phyloP scores from a whole-genome alignment of 2,888 invertebrate species.

The Cataglyphis cursor region DNA sequence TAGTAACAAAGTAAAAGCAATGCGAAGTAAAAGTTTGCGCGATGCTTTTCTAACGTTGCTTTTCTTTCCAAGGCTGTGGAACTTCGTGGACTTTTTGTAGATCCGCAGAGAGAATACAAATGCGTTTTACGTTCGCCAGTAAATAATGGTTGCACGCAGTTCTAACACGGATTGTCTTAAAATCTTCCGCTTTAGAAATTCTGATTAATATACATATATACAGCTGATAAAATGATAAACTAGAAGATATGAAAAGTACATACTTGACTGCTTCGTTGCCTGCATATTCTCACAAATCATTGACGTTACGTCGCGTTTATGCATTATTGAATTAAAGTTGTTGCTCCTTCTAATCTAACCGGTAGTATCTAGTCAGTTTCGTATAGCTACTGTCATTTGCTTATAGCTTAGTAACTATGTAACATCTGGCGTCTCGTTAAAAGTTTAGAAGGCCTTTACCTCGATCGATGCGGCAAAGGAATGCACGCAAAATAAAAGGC shows the following conservation, averaged over 20 bases:
- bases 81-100: constrained; percentile 12
- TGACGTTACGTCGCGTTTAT: constrained; percentile 1
- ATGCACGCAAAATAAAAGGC: constrained; percentile 20
- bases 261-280: not conserved
- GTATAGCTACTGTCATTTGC: constrained; percentile 9
- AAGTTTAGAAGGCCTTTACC: constrained; percentile 3
- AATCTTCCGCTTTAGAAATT: constrained; percentile 58
- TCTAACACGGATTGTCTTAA: constrained; percentile 52
- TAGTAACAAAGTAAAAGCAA: constrained; percentile 14
- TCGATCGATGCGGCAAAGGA: constrained; percentile 29
- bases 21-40: constrained; percentile 33
- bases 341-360: constrained; percentile 19
- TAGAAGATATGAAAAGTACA: not conserved
- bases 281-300: not conserved
- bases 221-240: constrained; percentile 16
- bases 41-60: constrained; percentile 29
- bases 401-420: constrained; percentile 28
- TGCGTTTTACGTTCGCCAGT: not conserved
- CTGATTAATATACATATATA: not conserved
- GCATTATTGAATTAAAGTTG: constrained; percentile 30
- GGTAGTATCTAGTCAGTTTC: constrained; percentile 9
- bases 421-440: constrained; percentile 47
- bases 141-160: constrained; percentile 36
- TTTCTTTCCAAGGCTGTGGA: not conserved
- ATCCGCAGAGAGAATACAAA: constrained; percentile 19